phyloP scores from a whole-genome alignment of 2,113 vertebrate genomes.

The Bungarus multicinctus region DNA sequence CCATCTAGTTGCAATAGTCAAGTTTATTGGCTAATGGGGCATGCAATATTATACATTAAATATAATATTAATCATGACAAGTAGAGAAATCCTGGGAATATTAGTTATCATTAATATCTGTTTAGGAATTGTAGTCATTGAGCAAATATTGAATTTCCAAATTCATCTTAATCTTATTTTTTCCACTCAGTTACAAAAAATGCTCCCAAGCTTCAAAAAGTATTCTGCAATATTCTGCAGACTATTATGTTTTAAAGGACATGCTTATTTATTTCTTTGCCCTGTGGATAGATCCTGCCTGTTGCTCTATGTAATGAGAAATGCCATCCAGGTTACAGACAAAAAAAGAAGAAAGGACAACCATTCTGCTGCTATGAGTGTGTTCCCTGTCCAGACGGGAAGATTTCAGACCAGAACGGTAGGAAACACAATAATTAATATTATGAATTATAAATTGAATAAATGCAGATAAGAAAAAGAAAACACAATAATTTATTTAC shows the following conservation, averaged over 20 bases:
- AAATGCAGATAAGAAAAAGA: not conserved
- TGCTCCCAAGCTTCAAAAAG: not conserved
- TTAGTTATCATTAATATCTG: not conserved
- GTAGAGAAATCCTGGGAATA: not conserved
- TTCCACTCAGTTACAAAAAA: not conserved
- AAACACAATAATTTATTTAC: not conserved
- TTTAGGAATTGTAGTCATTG: not conserved
- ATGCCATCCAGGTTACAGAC: not conserved
- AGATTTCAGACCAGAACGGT: not conserved
- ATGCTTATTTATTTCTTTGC: not conserved
- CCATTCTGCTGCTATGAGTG: not conserved
- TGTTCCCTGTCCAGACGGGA: not conserved
- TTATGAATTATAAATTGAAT: not conserved
- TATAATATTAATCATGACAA: not conserved
- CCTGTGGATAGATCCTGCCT: not conserved
- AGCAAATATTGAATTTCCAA: not conserved
- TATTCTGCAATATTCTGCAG: not conserved
- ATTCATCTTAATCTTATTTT: not conserved
- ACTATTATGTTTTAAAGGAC: not conserved
- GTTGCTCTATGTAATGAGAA: not conserved
- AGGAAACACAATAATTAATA: not conserved
- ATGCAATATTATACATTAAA: not conserved
- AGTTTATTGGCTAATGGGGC: not conserved
- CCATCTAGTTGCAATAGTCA: not conserved
- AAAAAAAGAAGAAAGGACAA: not conserved